Percentiles rank a stretch among this genome's conserved stretches.
These are phyloP conservation scores for Noctua janthe DNA, from an alignment of 2,888 invertebrate species.

Conservation along the genomic window DNA sequence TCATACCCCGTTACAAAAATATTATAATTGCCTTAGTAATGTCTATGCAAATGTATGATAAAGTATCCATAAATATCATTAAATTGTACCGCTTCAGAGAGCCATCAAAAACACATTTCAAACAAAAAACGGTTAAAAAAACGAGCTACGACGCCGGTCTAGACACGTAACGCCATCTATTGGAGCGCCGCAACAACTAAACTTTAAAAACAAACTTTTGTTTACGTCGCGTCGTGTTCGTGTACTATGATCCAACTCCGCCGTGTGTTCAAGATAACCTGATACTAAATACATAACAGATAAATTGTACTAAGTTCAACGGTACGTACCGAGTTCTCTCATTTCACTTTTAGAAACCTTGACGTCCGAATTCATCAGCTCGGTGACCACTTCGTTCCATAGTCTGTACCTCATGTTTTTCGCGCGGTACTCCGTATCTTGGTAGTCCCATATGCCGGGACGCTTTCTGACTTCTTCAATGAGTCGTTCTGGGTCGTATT, in stretches of 20 bases:
- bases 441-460: conserved; percentile 86
- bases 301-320: conserved; percentile 22
- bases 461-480: conserved; percentile 85
- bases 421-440: conserved; percentile 80
- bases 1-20: neutral
- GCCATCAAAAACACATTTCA: conserved; percentile 25
- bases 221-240: conserved; percentile 43
- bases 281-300: conserved; percentile 14
- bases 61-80: conserved; percentile 24
- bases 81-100: conserved; percentile 25
- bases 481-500: conserved; percentile 86
- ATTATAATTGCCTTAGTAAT: neutral
- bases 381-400: conserved; percentile 84
- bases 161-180: conserved; percentile 65
- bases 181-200: conserved; percentile 15
- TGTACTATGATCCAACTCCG: conserved; percentile 4
- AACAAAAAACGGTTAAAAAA: conserved; percentile 38
- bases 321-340: conserved; percentile 83
- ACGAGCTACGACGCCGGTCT: conserved; percentile 1
- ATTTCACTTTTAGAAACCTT: conserved; percentile 84
- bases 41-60: conserved; percentile 21
- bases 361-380: conserved; percentile 80
- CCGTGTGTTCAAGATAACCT: conserved; percentile 34
- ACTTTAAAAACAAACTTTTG: conserved; percentile 56
- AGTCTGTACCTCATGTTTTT: conserved; percentile 78